phyloP scores from a whole-genome alignment of 2,113 vertebrate species.

The Turnix velox region DNA sequence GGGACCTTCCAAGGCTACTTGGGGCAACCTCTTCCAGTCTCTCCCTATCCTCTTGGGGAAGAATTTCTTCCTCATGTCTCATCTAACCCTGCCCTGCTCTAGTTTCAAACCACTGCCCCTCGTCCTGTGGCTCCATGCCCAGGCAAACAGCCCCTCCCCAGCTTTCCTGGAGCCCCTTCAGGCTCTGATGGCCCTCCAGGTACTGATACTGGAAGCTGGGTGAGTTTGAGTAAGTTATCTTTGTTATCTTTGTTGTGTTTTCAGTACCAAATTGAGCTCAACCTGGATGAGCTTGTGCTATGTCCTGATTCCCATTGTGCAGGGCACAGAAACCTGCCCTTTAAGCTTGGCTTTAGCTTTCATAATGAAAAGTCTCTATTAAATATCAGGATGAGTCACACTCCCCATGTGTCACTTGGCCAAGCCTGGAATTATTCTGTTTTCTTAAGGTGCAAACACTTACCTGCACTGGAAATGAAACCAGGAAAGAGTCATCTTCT shows the following conservation, averaged over 20 bases:
- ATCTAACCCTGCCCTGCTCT: too few species aligned
- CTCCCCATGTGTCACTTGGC: background rate
- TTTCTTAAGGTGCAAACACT: background rate
- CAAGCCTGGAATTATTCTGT: fast-evolving
- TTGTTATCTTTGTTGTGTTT: background rate
- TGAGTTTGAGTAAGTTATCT: too few species aligned
- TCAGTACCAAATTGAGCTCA: background rate
- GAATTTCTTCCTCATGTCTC: too few species aligned
- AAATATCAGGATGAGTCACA: background rate
- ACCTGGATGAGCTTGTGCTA: background rate
- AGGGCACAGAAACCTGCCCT: background rate
- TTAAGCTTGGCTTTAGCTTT: background rate
- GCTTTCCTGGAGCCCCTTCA: too few species aligned
- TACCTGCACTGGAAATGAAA: background rate
- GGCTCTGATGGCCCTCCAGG: too few species aligned
- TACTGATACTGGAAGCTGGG: background rate
- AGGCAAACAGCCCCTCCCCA: too few species aligned
- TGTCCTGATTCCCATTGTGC: background rate
- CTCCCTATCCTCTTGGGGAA: too few species aligned
- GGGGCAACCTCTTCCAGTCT: too few species aligned
- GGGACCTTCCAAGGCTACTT: too few species aligned
- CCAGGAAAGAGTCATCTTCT: background rate
- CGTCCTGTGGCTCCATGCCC: too few species aligned
- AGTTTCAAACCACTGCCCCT: too few species aligned
- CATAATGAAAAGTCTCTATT: background rate